Evolutionary conservation across 2,113 vertebrate genomes (phyloP).

Genomic region (Puffinus mauretanicus): DNA sequence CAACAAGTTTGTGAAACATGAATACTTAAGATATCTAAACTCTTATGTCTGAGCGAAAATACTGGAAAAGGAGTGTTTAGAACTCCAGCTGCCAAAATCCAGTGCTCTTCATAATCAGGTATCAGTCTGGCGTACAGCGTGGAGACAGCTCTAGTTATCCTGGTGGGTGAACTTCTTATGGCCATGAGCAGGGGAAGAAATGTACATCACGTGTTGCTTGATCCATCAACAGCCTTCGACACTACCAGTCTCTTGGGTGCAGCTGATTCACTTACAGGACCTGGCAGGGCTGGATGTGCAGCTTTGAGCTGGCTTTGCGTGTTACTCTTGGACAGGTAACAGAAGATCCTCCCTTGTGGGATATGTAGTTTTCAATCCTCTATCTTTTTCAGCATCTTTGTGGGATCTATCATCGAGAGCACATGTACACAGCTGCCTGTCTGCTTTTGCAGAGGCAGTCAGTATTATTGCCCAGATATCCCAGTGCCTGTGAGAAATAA

Average conservation of each 20-base stretch:
- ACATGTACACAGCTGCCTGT: neutral
- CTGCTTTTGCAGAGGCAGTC: neutral
- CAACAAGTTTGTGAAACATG: neutral
- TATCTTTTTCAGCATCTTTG: neutral
- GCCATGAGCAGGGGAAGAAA: neutral
- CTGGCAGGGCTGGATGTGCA: neutral
- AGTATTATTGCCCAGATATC: neutral
- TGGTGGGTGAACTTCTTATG: neutral
- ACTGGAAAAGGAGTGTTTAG: neutral
- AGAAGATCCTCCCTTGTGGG: neutral
- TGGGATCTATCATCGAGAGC: neutral
- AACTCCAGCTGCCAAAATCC: neutral
- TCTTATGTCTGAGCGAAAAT: neutral
- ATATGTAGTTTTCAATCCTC: neutral
- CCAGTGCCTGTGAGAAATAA: neutral
- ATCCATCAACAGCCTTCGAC: neutral
- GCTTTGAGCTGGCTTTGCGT: neutral
- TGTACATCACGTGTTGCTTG: neutral
- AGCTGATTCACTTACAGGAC: neutral
- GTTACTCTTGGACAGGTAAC: neutral
- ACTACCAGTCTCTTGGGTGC: neutral
- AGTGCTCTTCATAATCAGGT: neutral
- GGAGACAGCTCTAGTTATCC: neutral
- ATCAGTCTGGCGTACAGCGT: neutral
- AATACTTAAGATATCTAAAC: neutral